A percentile compares a stretch with the other conserved stretches of the same genome.
phyloP scores from a whole-genome alignment of 2,888 invertebrate species.

The Himalopsyche tibetana region DNA sequence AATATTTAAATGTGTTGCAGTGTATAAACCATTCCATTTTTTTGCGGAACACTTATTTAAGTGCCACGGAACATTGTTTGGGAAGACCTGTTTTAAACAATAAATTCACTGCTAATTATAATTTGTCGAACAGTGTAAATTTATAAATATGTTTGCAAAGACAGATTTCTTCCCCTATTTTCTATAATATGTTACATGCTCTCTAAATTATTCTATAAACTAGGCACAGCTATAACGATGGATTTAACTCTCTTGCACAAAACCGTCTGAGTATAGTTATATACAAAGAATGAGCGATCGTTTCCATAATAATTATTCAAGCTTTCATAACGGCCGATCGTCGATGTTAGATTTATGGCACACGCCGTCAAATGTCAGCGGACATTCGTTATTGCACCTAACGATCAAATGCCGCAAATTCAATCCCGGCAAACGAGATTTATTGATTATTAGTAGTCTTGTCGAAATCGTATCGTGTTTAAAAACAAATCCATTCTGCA shows the following conservation, averaged over 20 bases:
- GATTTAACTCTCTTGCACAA: background rate
- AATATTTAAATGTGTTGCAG: no score
- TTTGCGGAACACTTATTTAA: no score
- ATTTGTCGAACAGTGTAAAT: no score
- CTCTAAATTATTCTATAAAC: no score
- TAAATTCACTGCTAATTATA: no score
- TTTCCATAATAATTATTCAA: constrained; percentile 55
- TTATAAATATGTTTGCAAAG: no score
- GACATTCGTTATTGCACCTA: constrained; percentile 59
- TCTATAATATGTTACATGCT: no score
- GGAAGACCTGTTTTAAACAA: no score
- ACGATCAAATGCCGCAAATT: constrained; percentile 56
- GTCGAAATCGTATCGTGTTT: constrained; percentile 16
- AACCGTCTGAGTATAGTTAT: background rate
- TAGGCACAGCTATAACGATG: no score
- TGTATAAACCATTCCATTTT: no score
- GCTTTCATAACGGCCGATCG: constrained; percentile 53
- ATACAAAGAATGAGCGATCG: constrained; percentile 46
- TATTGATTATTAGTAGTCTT: constrained; percentile 50
- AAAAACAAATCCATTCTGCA: constrained; percentile 17
- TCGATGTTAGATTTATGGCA: constrained; percentile 60
- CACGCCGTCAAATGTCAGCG: constrained; percentile 64
- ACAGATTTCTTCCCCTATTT: no score
- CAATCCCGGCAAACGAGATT: constrained; percentile 58
- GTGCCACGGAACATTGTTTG: no score